Conservation (phyloP, 2,888 invertebrate genomes). For the Eupeodes latifasciatus region DNA sequence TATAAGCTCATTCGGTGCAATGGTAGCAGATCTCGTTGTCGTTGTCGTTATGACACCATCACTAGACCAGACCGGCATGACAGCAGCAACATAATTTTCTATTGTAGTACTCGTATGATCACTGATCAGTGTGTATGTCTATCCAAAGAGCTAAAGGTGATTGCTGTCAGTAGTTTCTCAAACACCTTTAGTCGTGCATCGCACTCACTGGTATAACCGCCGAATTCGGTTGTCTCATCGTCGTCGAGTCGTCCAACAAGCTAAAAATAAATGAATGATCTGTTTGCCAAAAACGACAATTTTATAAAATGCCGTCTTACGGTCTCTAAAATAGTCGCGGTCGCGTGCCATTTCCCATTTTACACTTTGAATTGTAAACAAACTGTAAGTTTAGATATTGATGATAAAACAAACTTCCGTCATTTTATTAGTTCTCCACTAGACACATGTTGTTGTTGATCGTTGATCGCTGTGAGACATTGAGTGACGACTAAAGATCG, state of each 20-base stretch:
- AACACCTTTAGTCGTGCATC: neutral
- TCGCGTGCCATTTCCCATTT: slow-evolving; percentile 63
- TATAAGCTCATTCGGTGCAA: slow-evolving; percentile 46
- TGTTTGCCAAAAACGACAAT: slow-evolving; percentile 51
- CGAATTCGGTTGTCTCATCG: neutral
- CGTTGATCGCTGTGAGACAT: too few species aligned
- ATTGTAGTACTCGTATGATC: slow-evolving; percentile 53
- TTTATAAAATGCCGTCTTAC: slow-evolving; percentile 20
- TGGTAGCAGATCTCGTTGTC: neutral
- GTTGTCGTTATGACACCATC: neutral
- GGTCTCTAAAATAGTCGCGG: slow-evolving; percentile 55
- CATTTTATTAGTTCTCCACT: slow-evolving; percentile 36
- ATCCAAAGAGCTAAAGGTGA: slow-evolving; percentile 53
- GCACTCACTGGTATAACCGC: neutral
- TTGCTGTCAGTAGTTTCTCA: slow-evolving; percentile 65
- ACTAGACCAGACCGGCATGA: neutral
- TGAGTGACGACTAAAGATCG: too few species aligned
- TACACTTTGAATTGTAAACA: slow-evolving; percentile 43
- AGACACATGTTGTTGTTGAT: too few species aligned
- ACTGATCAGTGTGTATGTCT: slow-evolving; percentile 58
- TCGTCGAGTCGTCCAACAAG: slow-evolving; percentile 2
- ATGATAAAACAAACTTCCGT: slow-evolving; percentile 43
- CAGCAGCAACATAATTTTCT: slow-evolving; percentile 38
- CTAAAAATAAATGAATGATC: slow-evolving; percentile 58
- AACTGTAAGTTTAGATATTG: slow-evolving; percentile 12